Evolutionary conservation across 2,888 invertebrate species (phyloP).

Genomic region (Hyles lineata): DNA sequence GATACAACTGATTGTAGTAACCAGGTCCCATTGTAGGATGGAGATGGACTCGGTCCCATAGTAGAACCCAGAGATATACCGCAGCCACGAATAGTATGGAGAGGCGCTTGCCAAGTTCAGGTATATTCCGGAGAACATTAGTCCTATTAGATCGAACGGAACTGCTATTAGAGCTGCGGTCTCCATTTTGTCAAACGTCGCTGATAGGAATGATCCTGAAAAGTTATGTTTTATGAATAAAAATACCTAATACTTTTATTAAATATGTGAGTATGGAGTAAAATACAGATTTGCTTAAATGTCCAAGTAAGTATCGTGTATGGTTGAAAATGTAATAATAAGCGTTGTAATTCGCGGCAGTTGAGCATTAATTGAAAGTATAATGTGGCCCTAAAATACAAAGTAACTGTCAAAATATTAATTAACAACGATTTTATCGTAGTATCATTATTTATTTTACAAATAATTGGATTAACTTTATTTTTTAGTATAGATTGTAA

Average conservation of each 20-base stretch:
- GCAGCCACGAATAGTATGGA: conserved; percentile 81
- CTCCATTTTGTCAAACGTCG: conserved; percentile 87
- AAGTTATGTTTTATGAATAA: conserved; percentile 27
- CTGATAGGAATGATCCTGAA: conserved; percentile 87
- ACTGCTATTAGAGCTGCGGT: conserved; percentile 88
- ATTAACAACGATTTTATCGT: too few relatives aligned
- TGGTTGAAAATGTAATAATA: too few relatives aligned
- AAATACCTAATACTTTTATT: neutral
- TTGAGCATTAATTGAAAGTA: too few relatives aligned
- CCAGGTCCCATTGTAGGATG: conserved; percentile 87
- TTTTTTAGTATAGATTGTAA: too few relatives aligned
- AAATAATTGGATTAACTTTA: too few relatives aligned
- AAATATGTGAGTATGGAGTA: too few relatives aligned
- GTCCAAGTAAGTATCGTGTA: too few relatives aligned
- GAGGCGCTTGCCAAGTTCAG: conserved; percentile 86
- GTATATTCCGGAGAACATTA: conserved; percentile 88
- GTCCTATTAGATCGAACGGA: conserved; percentile 87
- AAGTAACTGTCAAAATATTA: too few relatives aligned
- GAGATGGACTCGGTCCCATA: conserved; percentile 89
- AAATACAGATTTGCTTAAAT: too few relatives aligned
- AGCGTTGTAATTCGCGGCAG: too few relatives aligned
- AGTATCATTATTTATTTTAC: too few relatives aligned
- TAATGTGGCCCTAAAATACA: too few relatives aligned
- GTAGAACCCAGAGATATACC: conserved; percentile 89
- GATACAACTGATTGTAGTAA: conserved; percentile 85